Percentiles rank a stretch among this genome's conserved stretches.
These are phyloP conservation scores for Lycaon pictus DNA, from an alignment of 2,113 vertebrate species.

Conservation along the genomic window DNA sequence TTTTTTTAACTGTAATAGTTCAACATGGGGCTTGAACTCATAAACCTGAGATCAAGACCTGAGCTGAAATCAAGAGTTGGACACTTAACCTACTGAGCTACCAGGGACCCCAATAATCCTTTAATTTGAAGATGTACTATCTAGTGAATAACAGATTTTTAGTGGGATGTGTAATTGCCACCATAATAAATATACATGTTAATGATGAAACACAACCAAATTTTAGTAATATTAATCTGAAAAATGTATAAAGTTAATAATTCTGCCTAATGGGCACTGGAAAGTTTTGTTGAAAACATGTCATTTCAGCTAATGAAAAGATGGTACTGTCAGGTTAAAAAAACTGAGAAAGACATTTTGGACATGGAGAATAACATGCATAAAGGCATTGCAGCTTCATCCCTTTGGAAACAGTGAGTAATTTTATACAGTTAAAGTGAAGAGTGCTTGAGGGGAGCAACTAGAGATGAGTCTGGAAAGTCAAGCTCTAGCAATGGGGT, in stretches of 20 bases:
- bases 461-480: constrained; percentile 30
- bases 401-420: constrained; percentile 59
- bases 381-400: constrained; percentile 24
- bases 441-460: constrained; percentile 54
- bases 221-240: constrained; percentile 42
- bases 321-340: constrained; percentile 32
- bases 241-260: constrained; percentile 25
- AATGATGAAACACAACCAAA: constrained; percentile 8
- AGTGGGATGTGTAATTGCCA: neutral
- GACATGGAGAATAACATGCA: neutral
- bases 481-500: constrained; percentile 9
- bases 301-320: constrained; percentile 53
- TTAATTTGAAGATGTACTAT: neutral
- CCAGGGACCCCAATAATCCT: neutral
- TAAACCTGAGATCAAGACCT: neutral
- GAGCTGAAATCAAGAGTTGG: neutral
- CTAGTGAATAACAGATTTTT: constrained; percentile 46
- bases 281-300: neutral
- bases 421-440: constrained; percentile 62
- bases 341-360: constrained; percentile 29
- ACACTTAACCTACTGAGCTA: neutral
- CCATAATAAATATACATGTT: neutral
- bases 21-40: neutral
- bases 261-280: neutral
- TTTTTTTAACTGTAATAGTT: neutral